Percentiles rank a stretch among this genome's conserved stretches.
phyloP scores from a whole-genome alignment of 1,140 invertebrate genomes.

The Trichomalopsis sarcophagae region DNA sequence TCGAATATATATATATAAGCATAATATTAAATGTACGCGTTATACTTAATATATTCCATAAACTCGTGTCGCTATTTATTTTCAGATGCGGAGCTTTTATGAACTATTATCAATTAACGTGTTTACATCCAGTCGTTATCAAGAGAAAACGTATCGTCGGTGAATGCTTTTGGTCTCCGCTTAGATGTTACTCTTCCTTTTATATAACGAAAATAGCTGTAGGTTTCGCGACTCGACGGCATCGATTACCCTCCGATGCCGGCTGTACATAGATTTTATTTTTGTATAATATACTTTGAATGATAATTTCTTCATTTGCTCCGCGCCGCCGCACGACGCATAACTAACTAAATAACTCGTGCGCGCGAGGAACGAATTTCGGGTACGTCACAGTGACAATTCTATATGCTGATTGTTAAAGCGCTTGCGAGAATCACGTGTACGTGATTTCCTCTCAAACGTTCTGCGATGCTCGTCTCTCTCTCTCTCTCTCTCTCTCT shows the following conservation, averaged over 20 bases:
- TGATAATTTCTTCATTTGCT: slow-evolving; percentile 28
- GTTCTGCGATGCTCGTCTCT: too few relatives aligned
- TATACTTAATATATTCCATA: too few relatives aligned
- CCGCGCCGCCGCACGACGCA: not conserved
- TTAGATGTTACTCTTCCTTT: too few relatives aligned
- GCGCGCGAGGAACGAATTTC: slow-evolving; percentile 22
- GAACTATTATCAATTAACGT: not conserved
- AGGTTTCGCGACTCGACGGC: not conserved
- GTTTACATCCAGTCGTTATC: not conserved
- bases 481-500: not conserved
- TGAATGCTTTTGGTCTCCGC: not conserved
- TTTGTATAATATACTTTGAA: not conserved
- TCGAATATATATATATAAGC: too few relatives aligned
- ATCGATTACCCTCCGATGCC: not conserved
- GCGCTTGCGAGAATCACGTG: too few relatives aligned
- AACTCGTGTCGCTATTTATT: too few relatives aligned
- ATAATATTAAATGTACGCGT: too few relatives aligned
- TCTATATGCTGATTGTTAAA: not conserved
- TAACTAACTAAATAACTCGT: not conserved
- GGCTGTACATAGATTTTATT: slow-evolving; percentile 16
- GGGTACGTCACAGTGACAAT: slow-evolving; percentile 49
- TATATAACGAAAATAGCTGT: too few relatives aligned
- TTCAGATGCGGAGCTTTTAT: too few relatives aligned
- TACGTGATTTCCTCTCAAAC: not conserved
- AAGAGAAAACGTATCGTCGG: not conserved